Evolutionary conservation across 1,140 invertebrate species (phyloP).

Genomic region (Drosophila athabasca): DNA sequence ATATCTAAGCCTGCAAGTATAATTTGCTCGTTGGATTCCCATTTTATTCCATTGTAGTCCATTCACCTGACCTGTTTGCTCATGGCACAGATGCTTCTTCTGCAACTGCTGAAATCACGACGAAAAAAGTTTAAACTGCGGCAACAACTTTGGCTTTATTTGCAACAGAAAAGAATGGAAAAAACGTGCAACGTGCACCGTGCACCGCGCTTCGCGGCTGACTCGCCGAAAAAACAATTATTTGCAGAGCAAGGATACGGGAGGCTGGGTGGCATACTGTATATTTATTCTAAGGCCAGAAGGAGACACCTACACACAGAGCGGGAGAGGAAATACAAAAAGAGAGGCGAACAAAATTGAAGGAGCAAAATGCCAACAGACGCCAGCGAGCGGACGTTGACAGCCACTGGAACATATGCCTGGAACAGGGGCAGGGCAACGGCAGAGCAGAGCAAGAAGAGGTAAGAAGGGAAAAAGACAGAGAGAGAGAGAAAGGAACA

Average conservation of each 20-base stretch:
- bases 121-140: conserved; percentile 64
- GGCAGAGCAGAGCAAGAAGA: too few relatives aligned
- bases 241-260: conserved; percentile 48
- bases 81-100: conserved; percentile 30
- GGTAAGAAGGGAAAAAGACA: too few relatives aligned
- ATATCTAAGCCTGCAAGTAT: too few relatives aligned
- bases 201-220: conserved; percentile 49
- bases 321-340: conserved; percentile 16
- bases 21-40: neutral
- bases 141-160: conserved; percentile 65
- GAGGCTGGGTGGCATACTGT: conserved; percentile 26
- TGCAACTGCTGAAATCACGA: conserved; percentile 48
- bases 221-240: conserved; percentile 73
- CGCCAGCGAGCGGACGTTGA: conserved; percentile 45
- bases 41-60: conserved; percentile 31
- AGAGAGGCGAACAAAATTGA: conserved; percentile 62
- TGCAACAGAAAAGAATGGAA: conserved; percentile 23
- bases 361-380: conserved; percentile 56
- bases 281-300: conserved; percentile 74
- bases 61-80: conserved; percentile 45
- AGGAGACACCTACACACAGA: conserved; percentile 7
- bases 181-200: conserved; percentile 13
- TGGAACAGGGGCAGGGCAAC: neutral
- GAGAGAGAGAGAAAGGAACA: neutral
- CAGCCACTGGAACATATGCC: conserved; percentile 35